Evolutionary conservation across 1,140 invertebrate genomes (phyloP).

Genomic region (Conopomorpha cramerella): DNA sequence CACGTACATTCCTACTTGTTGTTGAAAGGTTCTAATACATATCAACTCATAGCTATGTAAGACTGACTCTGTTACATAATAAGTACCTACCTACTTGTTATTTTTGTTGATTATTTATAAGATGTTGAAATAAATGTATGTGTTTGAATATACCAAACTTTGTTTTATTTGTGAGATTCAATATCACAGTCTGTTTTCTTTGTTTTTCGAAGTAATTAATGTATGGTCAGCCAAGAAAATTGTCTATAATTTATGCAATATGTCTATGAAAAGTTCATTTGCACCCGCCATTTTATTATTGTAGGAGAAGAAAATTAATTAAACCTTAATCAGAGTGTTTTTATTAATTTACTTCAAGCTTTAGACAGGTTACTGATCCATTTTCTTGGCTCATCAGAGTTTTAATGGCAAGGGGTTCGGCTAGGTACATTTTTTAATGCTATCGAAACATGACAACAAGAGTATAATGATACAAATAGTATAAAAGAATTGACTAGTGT

Average conservation of each 20-base stretch:
- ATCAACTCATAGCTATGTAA: slow-evolving; percentile 58
- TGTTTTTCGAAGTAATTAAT: background rate
- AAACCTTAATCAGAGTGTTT: no score
- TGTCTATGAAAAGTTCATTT: background rate
- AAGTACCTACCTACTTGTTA: no score
- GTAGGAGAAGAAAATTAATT: no score
- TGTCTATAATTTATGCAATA: background rate
- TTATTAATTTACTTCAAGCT: background rate
- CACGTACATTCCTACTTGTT: slow-evolving; percentile 86
- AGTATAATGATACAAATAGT: slow-evolving; percentile 29
- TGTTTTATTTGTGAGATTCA: background rate
- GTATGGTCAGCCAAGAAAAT: background rate
- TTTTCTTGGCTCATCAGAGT: slow-evolving; percentile 7
- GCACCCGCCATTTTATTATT: background rate
- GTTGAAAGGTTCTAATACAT: slow-evolving; percentile 80
- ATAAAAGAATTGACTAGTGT: slow-evolving; percentile 23
- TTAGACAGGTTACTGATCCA: background rate
- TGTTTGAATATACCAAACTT: background rate
- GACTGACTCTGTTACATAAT: slow-evolving; percentile 3
- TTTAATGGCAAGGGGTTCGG: slow-evolving; percentile 17
- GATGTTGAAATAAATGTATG: background rate
- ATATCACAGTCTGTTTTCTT: background rate
- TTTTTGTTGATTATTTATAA: background rate
- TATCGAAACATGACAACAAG: slow-evolving; percentile 45
- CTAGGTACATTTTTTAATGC: slow-evolving; percentile 33